Conservation (phyloP, 2,113 vertebrate genomes). For the Tichodroma muraria region DNA sequence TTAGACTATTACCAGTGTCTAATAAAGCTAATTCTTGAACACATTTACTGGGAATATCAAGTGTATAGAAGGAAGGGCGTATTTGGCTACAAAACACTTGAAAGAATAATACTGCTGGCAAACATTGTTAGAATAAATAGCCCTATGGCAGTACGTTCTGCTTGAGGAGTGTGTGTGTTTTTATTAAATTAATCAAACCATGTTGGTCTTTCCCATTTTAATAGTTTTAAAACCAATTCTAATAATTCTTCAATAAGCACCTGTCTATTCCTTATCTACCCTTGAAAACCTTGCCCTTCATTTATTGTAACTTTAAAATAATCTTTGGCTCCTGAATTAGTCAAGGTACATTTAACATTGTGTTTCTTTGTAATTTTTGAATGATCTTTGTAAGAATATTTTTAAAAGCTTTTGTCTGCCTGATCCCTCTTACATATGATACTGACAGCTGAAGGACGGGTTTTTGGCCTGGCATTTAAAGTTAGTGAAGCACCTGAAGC, state of each 20-base stretch:
- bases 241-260: not conserved
- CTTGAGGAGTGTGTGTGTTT: not conserved
- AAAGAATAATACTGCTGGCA: not conserved
- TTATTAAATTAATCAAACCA: not conserved
- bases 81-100: not conserved
- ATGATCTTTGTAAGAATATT: not conserved
- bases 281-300: not conserved
- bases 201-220: not conserved
- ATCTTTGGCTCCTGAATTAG: not conserved
- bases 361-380: not conserved
- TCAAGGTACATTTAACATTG: not conserved
- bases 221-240: not conserved
- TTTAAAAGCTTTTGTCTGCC: not conserved
- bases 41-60: not conserved
- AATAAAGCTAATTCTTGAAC: not conserved
- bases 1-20: not conserved
- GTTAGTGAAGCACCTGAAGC: not conserved
- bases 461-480: not conserved
- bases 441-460: not conserved
- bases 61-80: not conserved
- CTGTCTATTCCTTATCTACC: not conserved
- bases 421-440: not conserved
- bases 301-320: not conserved
- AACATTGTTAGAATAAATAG: not conserved
- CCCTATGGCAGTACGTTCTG: not conserved